Base-by-base conservation (phyloP, 1,140 invertebrate genomes). In the Cydia amplana region DNA sequence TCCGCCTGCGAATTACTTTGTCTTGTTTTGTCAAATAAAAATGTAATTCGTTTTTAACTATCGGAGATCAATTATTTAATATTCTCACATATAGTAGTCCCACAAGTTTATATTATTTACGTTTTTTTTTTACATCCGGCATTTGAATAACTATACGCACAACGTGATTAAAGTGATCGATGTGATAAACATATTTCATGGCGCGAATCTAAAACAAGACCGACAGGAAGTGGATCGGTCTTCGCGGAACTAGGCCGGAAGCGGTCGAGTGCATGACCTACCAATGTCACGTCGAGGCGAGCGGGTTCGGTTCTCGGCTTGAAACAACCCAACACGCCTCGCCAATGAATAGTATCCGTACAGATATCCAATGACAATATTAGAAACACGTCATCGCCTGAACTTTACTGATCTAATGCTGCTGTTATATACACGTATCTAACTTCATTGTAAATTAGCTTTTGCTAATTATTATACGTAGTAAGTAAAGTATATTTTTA, bases 221-320 rank as follows among this genome's bases (percentile, higher is more conserved):
- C 28, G 14, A 65, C 65, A 70, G 65, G 65, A 70, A 70, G 65
- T 70, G n/a, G 9, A 14, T 70, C 16, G 32, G 65, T 70, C 65
- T 40, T 70, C 65, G 65, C 65, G 65, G 65, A 70, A 70, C 28
- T 20, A 43, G 65, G n/a, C 75, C 75, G 75, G 75, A 75, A 75
- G 43, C 46, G 4, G 40, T 23, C 74, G 67, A 43, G 63, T 67
- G 74, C 40, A 75, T 75, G 23, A 40, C 46, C 51, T 25, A 46
- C 70, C 75, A 76, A 73, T 77, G 72, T 40, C 76, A 51, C 16
- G 63, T 18, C 76, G 76, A 77, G 76, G 76, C 55, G 60, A 77
- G 23, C 76, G 9, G 73, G 76, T 77, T 73, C 20, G 43, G 28
- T n/a, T 74, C 73, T 63, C 73, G 73, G 16, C 51, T 40, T 23